Evolutionary conservation across 2,888 invertebrate genomes (phyloP), one percentile per base, ranked within the genome.

Genomic region (Diaperis boleti): DNA sequence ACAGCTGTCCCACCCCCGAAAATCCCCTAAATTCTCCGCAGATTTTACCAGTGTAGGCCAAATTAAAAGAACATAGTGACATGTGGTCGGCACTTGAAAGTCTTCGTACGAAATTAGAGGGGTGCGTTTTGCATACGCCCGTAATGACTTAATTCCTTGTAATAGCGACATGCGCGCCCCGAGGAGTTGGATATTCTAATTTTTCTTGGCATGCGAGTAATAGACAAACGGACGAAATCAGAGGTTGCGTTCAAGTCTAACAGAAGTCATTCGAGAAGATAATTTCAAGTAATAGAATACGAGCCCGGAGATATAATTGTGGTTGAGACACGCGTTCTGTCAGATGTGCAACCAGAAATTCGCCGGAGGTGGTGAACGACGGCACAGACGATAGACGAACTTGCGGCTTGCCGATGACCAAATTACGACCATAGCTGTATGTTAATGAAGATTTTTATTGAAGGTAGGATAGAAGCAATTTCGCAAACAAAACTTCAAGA

Each of bases 1-100:
- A 42, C 18, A 42, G 4, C n/a, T 11, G n/a, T 31, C 13, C 49
- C 22, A 7, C 15, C 45, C 13, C 39, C 54, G 10, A 2, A 33
- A 6, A 7, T 76, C 75, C 76, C 14, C 14, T n/a, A 39, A 15
- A 15, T 39, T 11, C 3, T 2, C 35, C 35, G 10, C 35, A 2
- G 35, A 13, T 35, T 26, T 35, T 35, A 13, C 35, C 35, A 35
- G 35, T 35, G 35, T 15, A 15, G 76, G 72, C 73, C 75, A 76
- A 74, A 71, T 72, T 73, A 71, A 74, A 77, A 78, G 75, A 76
- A 74, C 72, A 72, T 73, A 72, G 70, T 74, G 78, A 77, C 78
- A 78, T 78, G 78, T 78, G 77, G 68, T 68, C 66, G 18, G 44
- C 59, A 50, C 59, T 60, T 44, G 59, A 60, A 41, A 52, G 59